Conservation (phyloP, 2,113 vertebrate species). For the Labeo rohita region DNA sequence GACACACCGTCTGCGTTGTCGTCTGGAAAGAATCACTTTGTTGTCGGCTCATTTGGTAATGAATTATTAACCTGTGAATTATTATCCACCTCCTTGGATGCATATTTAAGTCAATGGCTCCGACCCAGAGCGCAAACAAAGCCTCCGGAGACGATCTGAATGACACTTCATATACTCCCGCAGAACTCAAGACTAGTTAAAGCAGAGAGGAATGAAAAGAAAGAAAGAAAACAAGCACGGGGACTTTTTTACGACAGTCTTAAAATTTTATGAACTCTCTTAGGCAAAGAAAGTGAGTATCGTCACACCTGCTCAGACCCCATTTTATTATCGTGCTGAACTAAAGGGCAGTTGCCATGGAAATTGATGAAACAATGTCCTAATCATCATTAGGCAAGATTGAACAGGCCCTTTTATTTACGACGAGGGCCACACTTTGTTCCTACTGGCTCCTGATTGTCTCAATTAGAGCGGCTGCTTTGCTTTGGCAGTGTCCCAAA, state of each 20-base stretch:
- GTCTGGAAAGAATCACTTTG: slow-evolving; percentile 65
- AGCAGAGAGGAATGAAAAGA: neutral
- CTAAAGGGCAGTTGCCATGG: slow-evolving; percentile 31
- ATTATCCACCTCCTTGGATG: slow-evolving; percentile 70
- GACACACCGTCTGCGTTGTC: slow-evolving; percentile 55
- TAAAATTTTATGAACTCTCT: slow-evolving; percentile 7
- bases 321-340: neutral
- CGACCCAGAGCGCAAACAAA: slow-evolving; percentile 3
- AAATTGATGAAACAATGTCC: slow-evolving; percentile 7
- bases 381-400: slow-evolving; percentile 18
- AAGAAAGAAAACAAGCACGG: neutral
- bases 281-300: neutral
- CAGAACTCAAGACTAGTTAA: neutral
- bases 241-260: slow-evolving; percentile 28
- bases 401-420: slow-evolving; percentile 44
- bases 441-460: neutral
- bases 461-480: slow-evolving; percentile 8
- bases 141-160: slow-evolving; percentile 4
- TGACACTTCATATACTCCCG: slow-evolving; percentile 5
- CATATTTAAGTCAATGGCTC: slow-evolving; percentile 67
- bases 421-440: neutral
- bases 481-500: neutral
- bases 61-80: slow-evolving; percentile 74
- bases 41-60: slow-evolving; percentile 66
- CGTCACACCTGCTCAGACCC: neutral